Evolutionary conservation across 1,140 invertebrate genomes (phyloP).

Genomic region (Charaxes varanes): DNA sequence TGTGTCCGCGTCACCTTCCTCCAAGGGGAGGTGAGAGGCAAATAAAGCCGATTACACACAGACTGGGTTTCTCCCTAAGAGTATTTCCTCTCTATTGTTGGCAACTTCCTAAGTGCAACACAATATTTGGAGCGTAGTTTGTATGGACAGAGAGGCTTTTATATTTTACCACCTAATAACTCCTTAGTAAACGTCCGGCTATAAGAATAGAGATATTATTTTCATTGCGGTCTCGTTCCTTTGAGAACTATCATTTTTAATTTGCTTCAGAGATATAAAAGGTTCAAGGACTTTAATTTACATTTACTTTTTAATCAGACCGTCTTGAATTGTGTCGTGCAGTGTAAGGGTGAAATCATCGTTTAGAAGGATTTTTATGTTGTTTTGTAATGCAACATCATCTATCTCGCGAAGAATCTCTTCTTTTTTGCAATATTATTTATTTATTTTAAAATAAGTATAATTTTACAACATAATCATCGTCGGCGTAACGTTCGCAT

Average conservation of each 20-base stretch:
- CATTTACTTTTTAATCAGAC: slow-evolving; percentile 9
- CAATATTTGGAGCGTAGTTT: slow-evolving; percentile 33
- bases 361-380: too few relatives aligned
- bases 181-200: slow-evolving; percentile 18
- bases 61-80: slow-evolving; percentile 39
- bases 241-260: slow-evolving; percentile 18
- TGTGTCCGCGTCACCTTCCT: slow-evolving; percentile 25
- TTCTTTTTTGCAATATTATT: too few relatives aligned
- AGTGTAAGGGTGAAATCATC: too few relatives aligned
- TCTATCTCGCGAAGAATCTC: too few relatives aligned
- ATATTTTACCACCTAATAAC: slow-evolving; percentile 26
- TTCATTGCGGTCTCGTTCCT: slow-evolving; percentile 9
- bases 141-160: slow-evolving; percentile 25
- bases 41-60: slow-evolving; percentile 64
- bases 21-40: slow-evolving; percentile 28
- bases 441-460: too few relatives aligned
- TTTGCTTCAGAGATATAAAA: slow-evolving; percentile 14
- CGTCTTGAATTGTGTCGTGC: slow-evolving; percentile 9
- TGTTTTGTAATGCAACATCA: too few relatives aligned
- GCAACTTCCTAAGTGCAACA: slow-evolving; percentile 26
- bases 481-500: too few relatives aligned
- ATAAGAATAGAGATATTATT: slow-evolving; percentile 19
- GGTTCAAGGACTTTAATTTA: slow-evolving; percentile 13
- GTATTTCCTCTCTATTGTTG: slow-evolving; percentile 46
- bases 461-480: too few relatives aligned